A percentile compares a stretch with the other conserved stretches of the same genome.
Conservation (phyloP, 2,888 invertebrate species). For the Omphaloscelis lunosa region DNA sequence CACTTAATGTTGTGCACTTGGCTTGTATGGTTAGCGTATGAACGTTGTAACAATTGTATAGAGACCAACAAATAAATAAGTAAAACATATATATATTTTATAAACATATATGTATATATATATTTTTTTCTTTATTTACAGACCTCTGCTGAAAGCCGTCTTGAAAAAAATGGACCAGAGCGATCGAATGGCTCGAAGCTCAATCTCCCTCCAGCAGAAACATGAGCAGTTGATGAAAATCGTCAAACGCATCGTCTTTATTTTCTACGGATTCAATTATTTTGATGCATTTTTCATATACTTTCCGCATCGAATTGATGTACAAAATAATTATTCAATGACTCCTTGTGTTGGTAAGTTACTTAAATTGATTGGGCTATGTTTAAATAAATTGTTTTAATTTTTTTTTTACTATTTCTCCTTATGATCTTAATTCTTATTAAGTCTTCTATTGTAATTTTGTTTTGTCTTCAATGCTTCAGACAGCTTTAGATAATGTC, state of each 20-base stretch:
- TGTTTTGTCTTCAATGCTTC: neutral
- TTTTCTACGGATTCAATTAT: slow-evolving; percentile 76
- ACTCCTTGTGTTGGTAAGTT: slow-evolving; percentile 82
- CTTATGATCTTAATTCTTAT: neutral
- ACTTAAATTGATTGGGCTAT: neutral
- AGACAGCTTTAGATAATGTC: neutral
- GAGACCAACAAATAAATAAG: too few species aligned
- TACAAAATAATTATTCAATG: slow-evolving; percentile 77
- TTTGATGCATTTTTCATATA: slow-evolving; percentile 74
- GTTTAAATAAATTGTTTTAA: neutral
- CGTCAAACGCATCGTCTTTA: slow-evolving; percentile 76
- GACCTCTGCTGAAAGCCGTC: slow-evolving; percentile 69
- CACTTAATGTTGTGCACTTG: neutral
- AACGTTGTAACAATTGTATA: neutral
- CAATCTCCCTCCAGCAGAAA: slow-evolving; percentile 65
- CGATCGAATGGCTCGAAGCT: slow-evolving; percentile 69
- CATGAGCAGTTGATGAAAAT: slow-evolving; percentile 72
- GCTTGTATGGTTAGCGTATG: neutral
- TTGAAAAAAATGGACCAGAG: slow-evolving; percentile 71
- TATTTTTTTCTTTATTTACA: too few species aligned
- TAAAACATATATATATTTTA: too few species aligned
- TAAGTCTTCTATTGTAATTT: neutral
- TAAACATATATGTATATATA: too few species aligned
- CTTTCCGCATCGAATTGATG: slow-evolving; percentile 75
- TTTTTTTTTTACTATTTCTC: neutral